Evolutionary conservation across 2,888 invertebrate species (phyloP).

Genomic region (Notocelia uddmanniana): DNA sequence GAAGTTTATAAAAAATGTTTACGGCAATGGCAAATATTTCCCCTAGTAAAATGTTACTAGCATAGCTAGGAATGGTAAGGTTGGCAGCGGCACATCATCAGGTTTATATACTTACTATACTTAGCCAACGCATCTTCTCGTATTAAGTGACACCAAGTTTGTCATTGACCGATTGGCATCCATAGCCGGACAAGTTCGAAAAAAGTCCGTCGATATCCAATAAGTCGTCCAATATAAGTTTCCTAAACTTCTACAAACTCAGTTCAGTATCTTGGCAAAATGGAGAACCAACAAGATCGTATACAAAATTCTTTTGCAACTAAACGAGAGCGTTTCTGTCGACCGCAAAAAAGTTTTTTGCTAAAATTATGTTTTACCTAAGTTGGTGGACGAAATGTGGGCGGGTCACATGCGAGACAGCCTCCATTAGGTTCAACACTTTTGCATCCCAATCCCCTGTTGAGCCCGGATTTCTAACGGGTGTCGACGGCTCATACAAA

Average conservation of each 20-base stretch:
- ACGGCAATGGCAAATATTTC: too few relatives aligned
- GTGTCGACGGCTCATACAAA: too few relatives aligned
- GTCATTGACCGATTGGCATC: constrained; percentile 35
- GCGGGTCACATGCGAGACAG: background rate
- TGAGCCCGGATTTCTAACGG: too few relatives aligned
- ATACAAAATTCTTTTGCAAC: background rate
- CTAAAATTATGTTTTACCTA: background rate
- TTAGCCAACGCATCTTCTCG: too few relatives aligned
- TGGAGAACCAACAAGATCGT: background rate
- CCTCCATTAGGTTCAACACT: too few relatives aligned
- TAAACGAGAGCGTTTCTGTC: background rate
- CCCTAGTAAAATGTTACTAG: too few relatives aligned
- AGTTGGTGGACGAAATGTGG: constrained; percentile 4
- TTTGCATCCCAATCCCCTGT: too few relatives aligned
- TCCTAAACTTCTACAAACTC: constrained; percentile 18
- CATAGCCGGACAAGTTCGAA: constrained; percentile 7
- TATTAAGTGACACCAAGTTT: constrained; percentile 30
- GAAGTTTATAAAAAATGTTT: too few relatives aligned
- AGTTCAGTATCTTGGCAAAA: constrained; percentile 1
- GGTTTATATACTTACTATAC: too few relatives aligned
- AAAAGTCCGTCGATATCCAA: constrained; percentile 27
- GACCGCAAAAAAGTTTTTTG: constrained; percentile 16
- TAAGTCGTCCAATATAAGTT: constrained; percentile 30
- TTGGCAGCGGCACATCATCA: too few relatives aligned
- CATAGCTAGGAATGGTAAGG: too few relatives aligned